These are phyloP conservation scores for Malurus alboscapulatus DNA, from an alignment of 2,113 vertebrate genomes.

Conservation along the genomic window DNA sequence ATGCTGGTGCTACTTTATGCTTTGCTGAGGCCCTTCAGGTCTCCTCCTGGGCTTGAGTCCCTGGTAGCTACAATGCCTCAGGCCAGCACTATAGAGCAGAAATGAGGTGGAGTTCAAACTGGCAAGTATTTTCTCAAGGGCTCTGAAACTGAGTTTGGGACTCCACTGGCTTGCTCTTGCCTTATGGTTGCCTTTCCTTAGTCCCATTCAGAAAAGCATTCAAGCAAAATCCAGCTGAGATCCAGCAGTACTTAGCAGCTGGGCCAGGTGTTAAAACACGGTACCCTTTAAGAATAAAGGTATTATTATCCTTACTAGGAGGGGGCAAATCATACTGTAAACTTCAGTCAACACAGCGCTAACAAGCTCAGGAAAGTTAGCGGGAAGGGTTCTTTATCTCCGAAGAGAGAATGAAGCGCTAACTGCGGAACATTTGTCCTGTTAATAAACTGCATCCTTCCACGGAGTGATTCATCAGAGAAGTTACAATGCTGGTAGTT, in stretches of 20 bases:
- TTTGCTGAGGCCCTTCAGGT: conserved; percentile 66
- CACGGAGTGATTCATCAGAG: background rate
- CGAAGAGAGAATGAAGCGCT: background rate
- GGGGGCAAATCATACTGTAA: background rate
- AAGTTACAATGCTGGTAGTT: background rate
- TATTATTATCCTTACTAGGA: background rate
- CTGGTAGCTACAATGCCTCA: conserved; percentile 62
- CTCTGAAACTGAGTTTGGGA: conserved; percentile 54
- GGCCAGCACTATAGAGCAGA: conserved; percentile 62
- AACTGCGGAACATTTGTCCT: background rate
- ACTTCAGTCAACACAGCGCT: background rate
- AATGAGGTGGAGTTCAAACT: conserved; percentile 50
- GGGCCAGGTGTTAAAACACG: conserved; percentile 6
- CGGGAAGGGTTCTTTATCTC: background rate
- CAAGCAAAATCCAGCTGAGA: conserved; percentile 29
- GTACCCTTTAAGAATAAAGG: background rate
- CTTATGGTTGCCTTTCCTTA: conserved; percentile 17
- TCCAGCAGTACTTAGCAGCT: background rate
- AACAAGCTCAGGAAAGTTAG: background rate
- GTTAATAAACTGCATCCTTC: background rate
- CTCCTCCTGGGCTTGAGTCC: conserved; percentile 65
- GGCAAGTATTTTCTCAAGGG: conserved; percentile 68
- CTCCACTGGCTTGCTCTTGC: conserved; percentile 21
- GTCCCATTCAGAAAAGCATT: conserved; percentile 14
- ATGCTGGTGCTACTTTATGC: conserved; percentile 38